Evolutionary conservation across 2,113 vertebrate genomes (phyloP).

Genomic region (Isichthys henryi): DNA sequence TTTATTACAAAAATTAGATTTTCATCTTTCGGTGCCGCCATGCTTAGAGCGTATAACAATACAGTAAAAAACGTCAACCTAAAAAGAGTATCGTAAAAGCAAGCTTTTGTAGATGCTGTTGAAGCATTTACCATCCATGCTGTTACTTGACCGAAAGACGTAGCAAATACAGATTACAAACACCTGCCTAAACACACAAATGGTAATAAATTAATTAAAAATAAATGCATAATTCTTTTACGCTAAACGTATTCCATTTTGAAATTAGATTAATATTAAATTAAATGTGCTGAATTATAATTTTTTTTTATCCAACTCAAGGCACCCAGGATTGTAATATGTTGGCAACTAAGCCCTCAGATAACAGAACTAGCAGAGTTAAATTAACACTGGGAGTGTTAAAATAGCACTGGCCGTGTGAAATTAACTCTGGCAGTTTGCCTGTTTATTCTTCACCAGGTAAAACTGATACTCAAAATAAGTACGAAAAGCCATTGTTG

Average conservation of each 20-base stretch:
- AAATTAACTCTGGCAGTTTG: not conserved
- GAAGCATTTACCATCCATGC: conserved; percentile 65
- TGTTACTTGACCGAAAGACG: conserved; percentile 59
- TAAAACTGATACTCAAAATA: not conserved
- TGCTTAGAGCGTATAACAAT: conserved; percentile 70
- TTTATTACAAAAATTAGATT: conserved; percentile 74
- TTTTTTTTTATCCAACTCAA: conserved; percentile 63
- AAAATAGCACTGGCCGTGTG: not conserved
- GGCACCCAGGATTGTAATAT: conserved; percentile 72
- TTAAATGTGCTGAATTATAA: conserved; percentile 43
- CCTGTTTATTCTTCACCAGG: not conserved
- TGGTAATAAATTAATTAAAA: conserved; percentile 40
- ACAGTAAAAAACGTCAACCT: conserved; percentile 65
- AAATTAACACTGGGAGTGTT: conserved; percentile 50
- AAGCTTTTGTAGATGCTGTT: conserved; percentile 55
- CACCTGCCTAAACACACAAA: conserved; percentile 46
- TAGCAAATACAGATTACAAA: conserved; percentile 57
- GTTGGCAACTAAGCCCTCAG: conserved; percentile 63
- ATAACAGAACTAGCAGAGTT: conserved; percentile 37
- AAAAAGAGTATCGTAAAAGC: conserved; percentile 58
- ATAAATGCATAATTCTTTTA: conserved; percentile 26
- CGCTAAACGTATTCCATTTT: not conserved
- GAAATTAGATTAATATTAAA: conserved; percentile 52
- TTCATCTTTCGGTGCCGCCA: conserved; percentile 60
- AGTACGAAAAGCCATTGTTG: not conserved